Conservation (phyloP, 2,888 invertebrate genomes). For the Anodontia alba region DNA sequence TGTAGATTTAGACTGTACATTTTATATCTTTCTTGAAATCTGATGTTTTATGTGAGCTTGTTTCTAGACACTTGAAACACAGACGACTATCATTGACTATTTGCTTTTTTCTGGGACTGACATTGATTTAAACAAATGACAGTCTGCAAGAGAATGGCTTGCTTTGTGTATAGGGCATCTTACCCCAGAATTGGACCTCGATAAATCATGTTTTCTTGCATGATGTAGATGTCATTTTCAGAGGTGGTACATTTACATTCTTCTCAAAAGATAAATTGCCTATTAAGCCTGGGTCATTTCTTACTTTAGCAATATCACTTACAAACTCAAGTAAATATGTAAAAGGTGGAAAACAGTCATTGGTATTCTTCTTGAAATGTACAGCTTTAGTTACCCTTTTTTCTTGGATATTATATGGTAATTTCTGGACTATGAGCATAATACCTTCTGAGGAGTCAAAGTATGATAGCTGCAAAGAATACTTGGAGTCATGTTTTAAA, state of each 20-base stretch:
- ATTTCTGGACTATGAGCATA: slow-evolving; percentile 22
- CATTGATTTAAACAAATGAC: not conserved
- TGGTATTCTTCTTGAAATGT: slow-evolving; percentile 4
- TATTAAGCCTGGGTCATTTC: slow-evolving; percentile 28
- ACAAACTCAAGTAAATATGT: slow-evolving; percentile 9
- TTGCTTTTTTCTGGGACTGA: not conserved
- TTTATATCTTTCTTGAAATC: too few relatives aligned
- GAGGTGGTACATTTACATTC: too few relatives aligned
- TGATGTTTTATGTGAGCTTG: too few relatives aligned
- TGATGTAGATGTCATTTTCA: too few relatives aligned
- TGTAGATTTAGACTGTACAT: too few relatives aligned
- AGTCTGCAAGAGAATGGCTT: not conserved
- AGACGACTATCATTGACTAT: too few relatives aligned
- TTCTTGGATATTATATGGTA: slow-evolving; percentile 21
- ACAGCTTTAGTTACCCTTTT: slow-evolving; percentile 21
- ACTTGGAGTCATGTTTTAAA: slow-evolving; percentile 15
- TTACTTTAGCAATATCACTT: not conserved
- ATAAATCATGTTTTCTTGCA: too few relatives aligned
- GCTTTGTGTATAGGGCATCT: slow-evolving; percentile 19
- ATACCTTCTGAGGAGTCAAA: slow-evolving; percentile 24
- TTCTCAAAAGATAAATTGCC: too few relatives aligned
- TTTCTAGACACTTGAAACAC: too few relatives aligned
- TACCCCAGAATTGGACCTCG: too few relatives aligned
- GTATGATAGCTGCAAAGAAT: slow-evolving; percentile 11
- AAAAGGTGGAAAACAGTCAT: slow-evolving; percentile 25